These are phyloP conservation scores for Drosophila macrospina DNA, from an alignment of 2,888 invertebrate species.

Conservation along the genomic window DNA sequence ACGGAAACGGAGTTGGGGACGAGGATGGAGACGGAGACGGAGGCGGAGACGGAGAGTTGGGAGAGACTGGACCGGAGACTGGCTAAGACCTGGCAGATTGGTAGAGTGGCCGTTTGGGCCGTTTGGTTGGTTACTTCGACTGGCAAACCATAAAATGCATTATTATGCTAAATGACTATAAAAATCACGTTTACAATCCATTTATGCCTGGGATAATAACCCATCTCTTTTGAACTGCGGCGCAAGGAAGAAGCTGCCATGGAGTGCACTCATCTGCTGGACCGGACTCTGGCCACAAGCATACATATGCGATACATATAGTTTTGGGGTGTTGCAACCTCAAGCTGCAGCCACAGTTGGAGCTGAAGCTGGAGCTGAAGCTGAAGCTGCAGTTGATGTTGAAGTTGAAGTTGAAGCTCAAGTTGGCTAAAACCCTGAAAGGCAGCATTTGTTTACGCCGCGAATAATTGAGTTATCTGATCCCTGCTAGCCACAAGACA, in stretches of 20 bases:
- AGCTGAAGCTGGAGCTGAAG: slow-evolving; percentile 6
- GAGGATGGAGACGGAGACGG: slow-evolving; percentile 11
- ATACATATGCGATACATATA: too few relatives aligned
- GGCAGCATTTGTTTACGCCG: slow-evolving; percentile 84
- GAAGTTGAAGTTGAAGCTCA: slow-evolving; percentile 15
- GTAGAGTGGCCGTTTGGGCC: slow-evolving; percentile 6
- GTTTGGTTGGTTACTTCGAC: slow-evolving; percentile 25
- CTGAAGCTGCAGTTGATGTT: too few relatives aligned
- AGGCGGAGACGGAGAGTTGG: slow-evolving; percentile 5
- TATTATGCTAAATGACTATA: slow-evolving; percentile 85
- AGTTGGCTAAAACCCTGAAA: slow-evolving; percentile 69
- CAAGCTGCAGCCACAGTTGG: slow-evolving; percentile 11
- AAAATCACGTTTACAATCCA: slow-evolving; percentile 85
- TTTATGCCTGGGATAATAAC: slow-evolving; percentile 84
- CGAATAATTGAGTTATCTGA: slow-evolving; percentile 85
- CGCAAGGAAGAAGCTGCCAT: slow-evolving; percentile 53
- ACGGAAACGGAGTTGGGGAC: slow-evolving; percentile 10
- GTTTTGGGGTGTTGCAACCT: slow-evolving; percentile 6
- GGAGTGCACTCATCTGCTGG: slow-evolving; percentile 8
- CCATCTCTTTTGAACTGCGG: slow-evolving; percentile 74
- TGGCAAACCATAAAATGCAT: slow-evolving; percentile 82
- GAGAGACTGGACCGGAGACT: neutral
- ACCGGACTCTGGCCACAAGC: slow-evolving; percentile 5
- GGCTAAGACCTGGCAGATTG: slow-evolving; percentile 19
- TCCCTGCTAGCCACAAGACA: slow-evolving; percentile 74